Conservation (phyloP, 2,888 invertebrate genomes). For the Acronicta leporina region DNA sequence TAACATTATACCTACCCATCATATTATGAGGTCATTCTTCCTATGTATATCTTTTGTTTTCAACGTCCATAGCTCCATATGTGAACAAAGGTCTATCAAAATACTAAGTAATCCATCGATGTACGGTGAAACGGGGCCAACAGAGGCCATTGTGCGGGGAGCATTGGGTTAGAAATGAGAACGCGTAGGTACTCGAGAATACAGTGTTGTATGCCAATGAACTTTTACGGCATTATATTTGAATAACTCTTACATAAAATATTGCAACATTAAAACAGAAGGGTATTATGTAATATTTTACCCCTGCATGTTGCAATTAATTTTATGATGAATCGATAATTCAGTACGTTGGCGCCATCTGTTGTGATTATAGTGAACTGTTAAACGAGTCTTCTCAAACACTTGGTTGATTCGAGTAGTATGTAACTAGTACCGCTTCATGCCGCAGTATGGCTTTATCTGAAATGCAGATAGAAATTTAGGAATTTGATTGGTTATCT, state of each 20-base stretch:
- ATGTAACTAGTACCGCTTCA: conserved; percentile 32
- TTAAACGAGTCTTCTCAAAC: neutral
- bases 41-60: neutral
- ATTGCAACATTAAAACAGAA: conserved; percentile 22
- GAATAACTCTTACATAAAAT: conserved; percentile 16
- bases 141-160: conserved; percentile 35
- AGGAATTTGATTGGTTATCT: too few relatives aligned
- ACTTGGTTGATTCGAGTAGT: neutral
- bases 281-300: conserved; percentile 11
- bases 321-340: conserved; percentile 8
- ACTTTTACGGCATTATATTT: conserved; percentile 13
- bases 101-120: conserved; percentile 22
- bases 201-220: conserved; percentile 34
- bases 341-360: conserved; percentile 43
- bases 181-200: conserved; percentile 39
- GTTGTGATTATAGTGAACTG: conserved; percentile 23
- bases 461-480: too few relatives aligned
- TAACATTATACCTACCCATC: neutral
- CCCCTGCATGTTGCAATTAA: conserved; percentile 16
- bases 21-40: neutral
- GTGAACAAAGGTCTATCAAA: conserved; percentile 21
- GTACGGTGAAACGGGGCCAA: conserved; percentile 31
- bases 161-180: conserved; percentile 42
- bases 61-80: conserved; percentile 24
- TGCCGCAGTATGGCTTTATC: neutral